These are phyloP conservation scores for Colinus virginianus DNA, from an alignment of 2,113 vertebrate genomes.

Conservation along the genomic window DNA sequence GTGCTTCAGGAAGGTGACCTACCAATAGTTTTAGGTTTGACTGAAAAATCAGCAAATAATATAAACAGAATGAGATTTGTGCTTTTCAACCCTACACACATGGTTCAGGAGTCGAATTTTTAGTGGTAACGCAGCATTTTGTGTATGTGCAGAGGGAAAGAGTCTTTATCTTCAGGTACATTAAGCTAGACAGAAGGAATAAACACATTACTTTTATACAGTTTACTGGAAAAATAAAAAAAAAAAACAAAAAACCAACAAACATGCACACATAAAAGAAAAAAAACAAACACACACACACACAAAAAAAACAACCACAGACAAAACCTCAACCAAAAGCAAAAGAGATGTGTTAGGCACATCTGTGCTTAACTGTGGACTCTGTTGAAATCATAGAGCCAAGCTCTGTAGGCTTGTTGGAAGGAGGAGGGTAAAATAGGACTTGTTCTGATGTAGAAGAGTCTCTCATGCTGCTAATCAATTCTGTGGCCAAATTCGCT, in stretches of 20 bases:
- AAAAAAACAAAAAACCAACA: neutral
- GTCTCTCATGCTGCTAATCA: slow-evolving; percentile 57
- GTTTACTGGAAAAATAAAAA: neutral
- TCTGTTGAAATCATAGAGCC: neutral
- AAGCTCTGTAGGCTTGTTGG: neutral
- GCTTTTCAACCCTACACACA: neutral
- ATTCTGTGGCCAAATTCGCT: slow-evolving; percentile 55
- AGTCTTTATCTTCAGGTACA: neutral
- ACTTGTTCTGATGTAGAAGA: slow-evolving; percentile 43
- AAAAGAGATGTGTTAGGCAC: neutral
- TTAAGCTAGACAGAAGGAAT: neutral
- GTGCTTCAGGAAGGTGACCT: slow-evolving; percentile 27
- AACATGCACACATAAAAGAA: neutral
- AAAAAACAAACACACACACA: neutral
- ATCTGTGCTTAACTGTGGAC: neutral
- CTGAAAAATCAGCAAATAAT: slow-evolving; percentile 10
- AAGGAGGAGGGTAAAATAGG: slow-evolving; percentile 47
- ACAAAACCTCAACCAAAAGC: neutral
- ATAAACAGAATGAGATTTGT: neutral
- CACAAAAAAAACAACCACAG: neutral
- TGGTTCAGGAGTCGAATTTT: neutral
- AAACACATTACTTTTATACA: neutral
- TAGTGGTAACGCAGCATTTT: neutral
- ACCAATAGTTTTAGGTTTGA: neutral
- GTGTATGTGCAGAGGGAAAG: neutral